Evolutionary conservation across 2,888 invertebrate species (phyloP).

Genomic region (Andrena bucephala): DNA sequence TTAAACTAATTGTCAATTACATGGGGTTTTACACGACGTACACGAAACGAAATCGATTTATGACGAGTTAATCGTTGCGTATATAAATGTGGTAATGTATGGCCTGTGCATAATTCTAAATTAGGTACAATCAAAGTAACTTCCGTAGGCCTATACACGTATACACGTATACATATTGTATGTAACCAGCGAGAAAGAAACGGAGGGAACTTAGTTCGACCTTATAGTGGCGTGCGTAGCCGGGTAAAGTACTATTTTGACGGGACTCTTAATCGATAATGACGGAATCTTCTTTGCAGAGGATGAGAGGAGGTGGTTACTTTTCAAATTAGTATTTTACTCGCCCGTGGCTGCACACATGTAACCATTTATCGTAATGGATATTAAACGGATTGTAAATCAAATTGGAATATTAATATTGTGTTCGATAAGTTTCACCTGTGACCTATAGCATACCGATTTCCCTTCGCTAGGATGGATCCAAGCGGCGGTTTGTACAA

Average conservation of each 20-base stretch:
- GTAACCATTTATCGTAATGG: constrained; percentile 53
- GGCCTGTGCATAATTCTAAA: constrained; percentile 76
- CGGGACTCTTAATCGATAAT: neutral
- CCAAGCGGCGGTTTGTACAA: neutral
- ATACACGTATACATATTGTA: constrained; percentile 35
- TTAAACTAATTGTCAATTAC: constrained; percentile 75
- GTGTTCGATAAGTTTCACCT: constrained; percentile 15
- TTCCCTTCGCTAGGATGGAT: neutral
- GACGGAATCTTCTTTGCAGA: neutral
- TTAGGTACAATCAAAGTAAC: constrained; percentile 71
- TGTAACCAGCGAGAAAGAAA: constrained; percentile 38
- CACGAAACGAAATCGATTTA: constrained; percentile 49
- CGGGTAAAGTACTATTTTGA: constrained; percentile 61
- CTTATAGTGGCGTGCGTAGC: constrained; percentile 38
- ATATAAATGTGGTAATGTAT: constrained; percentile 67
- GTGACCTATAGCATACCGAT: constrained; percentile 11
- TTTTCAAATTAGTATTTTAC: constrained; percentile 65
- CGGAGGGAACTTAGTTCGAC: constrained; percentile 12
- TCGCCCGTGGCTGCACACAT: constrained; percentile 45
- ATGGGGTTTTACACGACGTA: constrained; percentile 70
- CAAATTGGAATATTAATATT: constrained; percentile 34
- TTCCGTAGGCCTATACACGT: constrained; percentile 64
- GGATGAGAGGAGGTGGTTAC: neutral
- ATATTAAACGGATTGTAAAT: constrained; percentile 66
- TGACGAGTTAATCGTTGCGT: constrained; percentile 23